Conservation (phyloP, 2,113 vertebrate species). For the Pygoscelis adeliae region DNA sequence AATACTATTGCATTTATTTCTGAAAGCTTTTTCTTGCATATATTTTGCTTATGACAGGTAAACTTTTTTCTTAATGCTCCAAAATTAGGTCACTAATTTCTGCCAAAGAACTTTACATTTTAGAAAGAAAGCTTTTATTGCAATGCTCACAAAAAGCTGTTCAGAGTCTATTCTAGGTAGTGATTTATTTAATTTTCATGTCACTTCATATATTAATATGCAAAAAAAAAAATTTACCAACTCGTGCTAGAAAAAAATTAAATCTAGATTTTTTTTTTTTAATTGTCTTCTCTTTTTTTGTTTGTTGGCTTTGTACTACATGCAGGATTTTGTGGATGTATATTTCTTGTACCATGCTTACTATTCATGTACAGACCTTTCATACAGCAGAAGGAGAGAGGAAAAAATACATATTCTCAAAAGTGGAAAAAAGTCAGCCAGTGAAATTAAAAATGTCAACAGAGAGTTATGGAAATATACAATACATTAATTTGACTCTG, state of each 20-base stretch:
- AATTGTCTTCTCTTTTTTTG: not conserved
- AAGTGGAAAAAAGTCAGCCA: not conserved
- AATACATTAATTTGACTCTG: not conserved
- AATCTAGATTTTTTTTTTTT: not conserved
- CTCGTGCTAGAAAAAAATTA: fast-evolving
- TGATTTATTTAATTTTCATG: not conserved
- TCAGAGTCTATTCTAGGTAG: not conserved
- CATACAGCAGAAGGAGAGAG: not conserved
- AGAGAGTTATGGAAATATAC: not conserved
- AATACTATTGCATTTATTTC: not conserved
- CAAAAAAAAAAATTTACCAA: not conserved
- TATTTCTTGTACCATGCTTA: not conserved
- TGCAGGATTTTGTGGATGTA: not conserved
- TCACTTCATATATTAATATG: not conserved
- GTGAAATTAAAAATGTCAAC: not conserved
- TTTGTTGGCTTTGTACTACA: not conserved
- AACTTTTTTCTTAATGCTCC: not conserved
- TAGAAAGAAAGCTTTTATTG: not conserved
- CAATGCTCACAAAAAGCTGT: not conserved
- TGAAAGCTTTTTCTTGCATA: not conserved
- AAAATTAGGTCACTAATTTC: not conserved
- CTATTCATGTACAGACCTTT: not conserved
- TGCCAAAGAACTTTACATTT: not conserved
- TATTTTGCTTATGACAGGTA: not conserved
- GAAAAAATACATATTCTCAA: not conserved